Base-by-base conservation (phyloP, 1,140 invertebrate genomes). In the Aphelinus atriplicis region DNA sequence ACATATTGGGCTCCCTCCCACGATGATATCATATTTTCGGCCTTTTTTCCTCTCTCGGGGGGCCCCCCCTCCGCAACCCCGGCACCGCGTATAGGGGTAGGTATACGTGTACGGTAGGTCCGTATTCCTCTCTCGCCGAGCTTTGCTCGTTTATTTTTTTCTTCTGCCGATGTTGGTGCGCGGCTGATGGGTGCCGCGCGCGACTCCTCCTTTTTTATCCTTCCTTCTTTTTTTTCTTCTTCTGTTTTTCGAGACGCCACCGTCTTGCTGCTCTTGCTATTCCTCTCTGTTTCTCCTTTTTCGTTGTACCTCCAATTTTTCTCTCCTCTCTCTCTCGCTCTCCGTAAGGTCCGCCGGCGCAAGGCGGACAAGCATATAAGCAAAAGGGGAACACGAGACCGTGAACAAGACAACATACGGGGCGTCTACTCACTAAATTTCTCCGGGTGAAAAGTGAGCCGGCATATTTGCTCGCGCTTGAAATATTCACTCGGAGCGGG, bases 1-100 rank as follows among this genome's bases (percentile, higher is more conserved):
- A 73, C 71, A 78, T 65, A 73, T 70, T 66, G 75, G 76, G 67
- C 51, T 73, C 73, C 75, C 69, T 79, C 75, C 73, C 78, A 75
- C 68, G 74, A 76, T 76, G 74, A 76, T 76, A 76, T 76, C 74
- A 76, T 76, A 76, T 76, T 76, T 80, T 79, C 60, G 75, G 68
- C 76, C 77, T 77, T 78, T 26, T 26, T 26, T 26, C 26, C 26
- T 26, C 26, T 26, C 26, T 26, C 26, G 9, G 51, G 48, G 1
- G 43, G 47, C n/a, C n/a, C 57, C 46, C 47, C n/a, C 48, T 48
- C 58, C 9, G 10, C 7, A 43, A 63, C 62, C 62, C 47, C 61
- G 3, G 51, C 51, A 4, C 51, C 4, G 51, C 43, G 43, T 61
- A 45, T 61, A 45, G 43, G 58, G 2, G 7, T 62, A 47, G 62